A percentile compares a stretch with the other conserved stretches of the same genome.
Evolutionary conservation across 2,797 vertebrate species (phyloP).

Genomic region (Spheniscus humboldti): DNA sequence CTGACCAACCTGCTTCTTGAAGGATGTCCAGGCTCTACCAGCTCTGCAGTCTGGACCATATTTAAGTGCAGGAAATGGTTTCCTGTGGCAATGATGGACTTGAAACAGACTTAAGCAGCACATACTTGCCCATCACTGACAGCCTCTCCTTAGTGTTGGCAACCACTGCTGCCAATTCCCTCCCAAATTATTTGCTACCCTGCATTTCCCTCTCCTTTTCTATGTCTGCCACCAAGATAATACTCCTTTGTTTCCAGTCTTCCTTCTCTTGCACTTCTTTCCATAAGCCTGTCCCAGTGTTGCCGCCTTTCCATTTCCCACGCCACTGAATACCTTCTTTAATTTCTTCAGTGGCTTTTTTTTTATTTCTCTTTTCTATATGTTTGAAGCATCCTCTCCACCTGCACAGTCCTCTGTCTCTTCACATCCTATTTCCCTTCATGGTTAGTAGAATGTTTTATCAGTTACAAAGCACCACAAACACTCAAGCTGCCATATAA

Average conservation of each 20-base stretch:
- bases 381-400: constrained; percentile 18
- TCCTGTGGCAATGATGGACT: background rate
- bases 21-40: background rate
- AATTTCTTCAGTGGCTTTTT: background rate
- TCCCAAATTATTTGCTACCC: background rate
- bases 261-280: background rate
- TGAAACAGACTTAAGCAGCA: background rate
- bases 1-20: background rate
- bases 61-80: background rate
- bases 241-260: background rate
- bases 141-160: background rate
- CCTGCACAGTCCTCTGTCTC: constrained; percentile 11
- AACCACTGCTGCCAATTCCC: background rate
- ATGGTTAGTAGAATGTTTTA: constrained; percentile 13
- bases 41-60: background rate
- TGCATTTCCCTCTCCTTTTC: background rate
- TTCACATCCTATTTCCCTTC: background rate
- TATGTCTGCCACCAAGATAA: background rate
- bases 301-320: background rate
- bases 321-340: background rate
- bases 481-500: constrained; percentile 17
- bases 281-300: background rate
- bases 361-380: background rate
- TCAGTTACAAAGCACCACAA: constrained; percentile 17
- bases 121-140: background rate